Evolutionary conservation across 2,888 invertebrate species (phyloP), one percentile per base, ranked within the genome.

Genomic region (Eupsilia transversa): DNA sequence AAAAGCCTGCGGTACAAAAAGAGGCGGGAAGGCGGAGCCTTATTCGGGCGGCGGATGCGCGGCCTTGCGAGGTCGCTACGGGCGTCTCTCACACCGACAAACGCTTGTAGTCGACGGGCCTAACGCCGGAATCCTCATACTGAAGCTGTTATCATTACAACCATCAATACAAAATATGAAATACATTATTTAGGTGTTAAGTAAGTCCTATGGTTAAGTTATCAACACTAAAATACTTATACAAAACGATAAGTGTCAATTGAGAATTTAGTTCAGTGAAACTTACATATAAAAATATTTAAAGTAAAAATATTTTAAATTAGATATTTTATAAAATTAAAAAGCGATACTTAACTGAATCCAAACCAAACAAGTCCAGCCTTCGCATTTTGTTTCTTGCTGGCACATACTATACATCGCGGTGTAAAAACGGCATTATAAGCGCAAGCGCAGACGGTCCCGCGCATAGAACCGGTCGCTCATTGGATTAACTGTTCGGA

Each of bases 1-100:
- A 90, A 89, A 88, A 89, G 77, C 59, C 61, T 60, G 66, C 63
- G 46, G 66, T 72, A 74, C 41, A 83, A 86, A 86, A 85, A 86
- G 66, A 38, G 67, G 70, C 68, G 68, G 67, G 60, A 81, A 76
- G 74, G 78, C 33, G 74, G 70, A 67, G 73, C 80, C 87, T 79
- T 83, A 79, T 84, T 86, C 82, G 75, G 82, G 43, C 87, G 70
- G 79, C 88, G 93, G 92, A 91, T 90, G 88, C 83, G 80, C 92
- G 94, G 94, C 94, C 94, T 94, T 94, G 94, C 90, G 93, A 94
- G 94, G 94, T 93, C 94, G 87, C 63, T 30, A 33, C 33, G 59
- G 76, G 41, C 49, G 57, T 49, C 76, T 3, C 30, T 92, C 80
- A 93, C 94, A 94, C 94, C 91, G 91, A 71, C 30, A 35, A 38